Evolutionary conservation across 1,140 invertebrate genomes (phyloP).

Genomic region (Thaumetopoea pityocampa): DNA sequence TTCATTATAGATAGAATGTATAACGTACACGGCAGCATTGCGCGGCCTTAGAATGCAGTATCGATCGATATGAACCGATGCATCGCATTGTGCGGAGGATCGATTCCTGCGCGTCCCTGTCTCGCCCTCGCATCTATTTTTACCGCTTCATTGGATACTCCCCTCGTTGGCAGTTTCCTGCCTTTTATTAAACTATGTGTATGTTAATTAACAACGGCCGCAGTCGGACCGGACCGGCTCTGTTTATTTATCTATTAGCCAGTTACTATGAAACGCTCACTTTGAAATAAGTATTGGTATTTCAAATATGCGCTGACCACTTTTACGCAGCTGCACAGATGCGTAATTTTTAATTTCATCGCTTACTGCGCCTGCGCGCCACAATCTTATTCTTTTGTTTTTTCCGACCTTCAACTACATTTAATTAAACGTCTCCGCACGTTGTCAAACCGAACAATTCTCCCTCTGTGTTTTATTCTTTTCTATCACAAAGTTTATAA

Average conservation of each 20-base stretch:
- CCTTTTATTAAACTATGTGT: conserved; percentile 75
- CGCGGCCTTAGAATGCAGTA: conserved; percentile 38
- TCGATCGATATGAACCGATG: conserved; percentile 56
- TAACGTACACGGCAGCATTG: conserved; percentile 19
- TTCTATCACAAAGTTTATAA: conserved; percentile 37
- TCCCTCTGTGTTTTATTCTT: conserved; percentile 41
- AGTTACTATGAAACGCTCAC: conserved; percentile 45
- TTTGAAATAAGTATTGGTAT: conserved; percentile 44
- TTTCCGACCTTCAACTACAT: conserved; percentile 65
- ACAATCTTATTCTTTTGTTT: conserved; percentile 61
- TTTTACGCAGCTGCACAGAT: conserved; percentile 33
- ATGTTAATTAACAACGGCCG: conserved; percentile 74
- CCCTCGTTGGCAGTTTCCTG: conserved; percentile 68
- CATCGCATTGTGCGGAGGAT: conserved; percentile 58
- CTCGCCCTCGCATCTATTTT: conserved; percentile 71
- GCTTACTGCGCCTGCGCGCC: too few species aligned
- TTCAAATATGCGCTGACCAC: conserved; percentile 21
- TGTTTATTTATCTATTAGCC: conserved; percentile 67
- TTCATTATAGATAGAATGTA: conserved; percentile 2
- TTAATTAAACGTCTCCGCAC: conserved; percentile 63
- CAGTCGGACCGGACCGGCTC: conserved; percentile 39
- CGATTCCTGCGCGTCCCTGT: conserved; percentile 60
- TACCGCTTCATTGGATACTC: conserved; percentile 73
- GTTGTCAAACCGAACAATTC: conserved; percentile 53
- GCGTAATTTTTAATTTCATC: conserved; percentile 25